Base-by-base conservation (phyloP, 2,797 vertebrate genomes). In the Etheostoma perlongum region DNA sequence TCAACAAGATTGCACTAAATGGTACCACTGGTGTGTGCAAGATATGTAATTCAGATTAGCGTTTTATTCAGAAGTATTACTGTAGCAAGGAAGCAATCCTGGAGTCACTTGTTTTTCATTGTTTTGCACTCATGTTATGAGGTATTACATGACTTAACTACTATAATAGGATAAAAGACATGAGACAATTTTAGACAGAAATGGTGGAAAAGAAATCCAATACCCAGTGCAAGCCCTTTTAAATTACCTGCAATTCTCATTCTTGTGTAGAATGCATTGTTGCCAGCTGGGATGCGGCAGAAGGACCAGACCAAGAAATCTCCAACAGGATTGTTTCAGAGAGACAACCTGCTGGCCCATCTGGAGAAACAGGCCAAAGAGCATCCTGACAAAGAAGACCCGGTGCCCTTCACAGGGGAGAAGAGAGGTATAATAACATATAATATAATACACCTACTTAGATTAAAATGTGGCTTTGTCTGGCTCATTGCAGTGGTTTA, bases 331-430 rank as follows among this genome's bases (percentile, higher is more conserved):
- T 95, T 93, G 0, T 99, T 99, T 93, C 97, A 97, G 88, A 96
- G 98, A 85, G 98, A 98, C 72, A 94, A 97, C 79, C 96, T 99
- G 74, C 94, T 99, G 91, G 97, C 96, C 42, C 98, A 99, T 91
- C 94, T 99, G 93, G 98, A 99, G 95, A 96, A 99, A 86, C 95
- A 98, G 92, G 98, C 98, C n/a, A 97, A 97, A 75, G 97, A 98
- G 12, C 91, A 97, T 90, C 97, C 97, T 49, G 98, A 99, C 90
- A 94, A 88, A 91, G 97, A 99, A 85, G 98, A 99, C 91, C 93
- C 97, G 90, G 97, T 99, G 74, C 98, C 98, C 72, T 99, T 94
- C 93, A 99, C 98, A 0, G 97, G 98, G 2, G 97, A 99, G 88
- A 99, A 99, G 94, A 96, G 96, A 97, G 98, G 98, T 99, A 30